Evolutionary conservation across 2,888 invertebrate genomes (phyloP), one percentile per base, ranked within the genome.

Genomic region (Leucoma salicis): DNA sequence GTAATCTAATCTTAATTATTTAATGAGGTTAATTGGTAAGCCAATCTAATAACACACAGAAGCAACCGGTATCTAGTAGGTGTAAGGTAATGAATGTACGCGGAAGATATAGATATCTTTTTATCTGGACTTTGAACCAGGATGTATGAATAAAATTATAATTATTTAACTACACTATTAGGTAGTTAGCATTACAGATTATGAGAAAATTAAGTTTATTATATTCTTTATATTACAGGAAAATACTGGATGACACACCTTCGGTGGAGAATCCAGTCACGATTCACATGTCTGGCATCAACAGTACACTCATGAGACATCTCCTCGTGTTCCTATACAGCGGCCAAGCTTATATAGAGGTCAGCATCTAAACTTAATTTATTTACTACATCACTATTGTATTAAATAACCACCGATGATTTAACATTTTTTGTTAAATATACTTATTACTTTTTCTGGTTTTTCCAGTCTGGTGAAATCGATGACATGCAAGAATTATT

Each of bases 271-370:
- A 92, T 68, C 92, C 93, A 49, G 93, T 94, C 67, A 95, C 95
- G 50, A 95, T 96, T 53, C 95, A 96, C 78, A 93, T 96, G 78
- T 96, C 96, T 36, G 96, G 95, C 66, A 94, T 96, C 51, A 93
- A 92, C 78, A 95, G 94, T 70, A 92, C 92, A 50, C 95, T 96
- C 70, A 93, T 96, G 89, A 93, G 93, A 79, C 95, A 95, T 81
- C 91, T 96, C 64, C 92, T 96, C 68, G 94, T 96, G 70, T 96
- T 96, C 78, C 85, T 96, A 41, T 96, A 96, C 80, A 95, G 95
- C 63, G 96, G 96, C 45, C 95, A 96, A 86, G 95, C 95, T 53
- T 93, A 93, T 63, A 93, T 95, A 61, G 94, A 94, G 91, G 95
- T 95, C 74, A 81, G 82, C 60, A 62, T 46, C 11, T 13, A 8